phyloP scores from a whole-genome alignment of 64 coral and sea anemone species.

The Pocillopora verrucosa region DNA sequence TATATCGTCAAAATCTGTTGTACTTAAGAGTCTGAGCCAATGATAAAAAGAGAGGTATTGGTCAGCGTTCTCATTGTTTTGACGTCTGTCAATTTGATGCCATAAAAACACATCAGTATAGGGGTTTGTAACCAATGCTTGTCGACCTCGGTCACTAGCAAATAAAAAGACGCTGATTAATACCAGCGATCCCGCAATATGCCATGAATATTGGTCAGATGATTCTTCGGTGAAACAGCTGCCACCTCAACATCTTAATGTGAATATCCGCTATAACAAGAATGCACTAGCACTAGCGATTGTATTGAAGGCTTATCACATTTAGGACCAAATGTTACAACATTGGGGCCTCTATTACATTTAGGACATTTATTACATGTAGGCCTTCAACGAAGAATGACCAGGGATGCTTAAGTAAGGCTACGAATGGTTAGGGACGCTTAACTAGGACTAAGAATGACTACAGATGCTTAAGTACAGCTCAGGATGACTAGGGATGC shows the following conservation, averaged over 20 bases:
- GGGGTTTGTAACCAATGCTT: neutral
- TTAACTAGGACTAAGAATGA: too few species aligned
- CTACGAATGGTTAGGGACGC: too few species aligned
- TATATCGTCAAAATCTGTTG: neutral
- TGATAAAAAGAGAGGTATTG: neutral
- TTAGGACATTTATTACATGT: too few species aligned
- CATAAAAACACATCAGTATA: neutral
- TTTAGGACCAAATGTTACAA: neutral
- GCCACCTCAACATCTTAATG: neutral
- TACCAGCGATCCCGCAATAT: neutral
- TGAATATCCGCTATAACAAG: neutral
- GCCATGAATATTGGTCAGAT: neutral
- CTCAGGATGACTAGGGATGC: too few species aligned
- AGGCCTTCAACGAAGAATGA: too few species aligned
- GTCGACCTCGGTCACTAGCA: neutral
- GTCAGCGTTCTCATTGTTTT: slow-evolving; percentile 1
- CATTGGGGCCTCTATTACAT: neutral
- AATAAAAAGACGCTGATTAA: neutral
- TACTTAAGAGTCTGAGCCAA: neutral
- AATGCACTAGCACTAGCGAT: neutral
- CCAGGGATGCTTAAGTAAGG: too few species aligned
- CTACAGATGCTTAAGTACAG: too few species aligned
- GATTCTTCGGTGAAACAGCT: neutral
- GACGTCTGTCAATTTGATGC: neutral
- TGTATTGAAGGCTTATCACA: neutral